Evolutionary conservation across 2,797 vertebrate species (phyloP).

Genomic region (Spheniscus humboldti): DNA sequence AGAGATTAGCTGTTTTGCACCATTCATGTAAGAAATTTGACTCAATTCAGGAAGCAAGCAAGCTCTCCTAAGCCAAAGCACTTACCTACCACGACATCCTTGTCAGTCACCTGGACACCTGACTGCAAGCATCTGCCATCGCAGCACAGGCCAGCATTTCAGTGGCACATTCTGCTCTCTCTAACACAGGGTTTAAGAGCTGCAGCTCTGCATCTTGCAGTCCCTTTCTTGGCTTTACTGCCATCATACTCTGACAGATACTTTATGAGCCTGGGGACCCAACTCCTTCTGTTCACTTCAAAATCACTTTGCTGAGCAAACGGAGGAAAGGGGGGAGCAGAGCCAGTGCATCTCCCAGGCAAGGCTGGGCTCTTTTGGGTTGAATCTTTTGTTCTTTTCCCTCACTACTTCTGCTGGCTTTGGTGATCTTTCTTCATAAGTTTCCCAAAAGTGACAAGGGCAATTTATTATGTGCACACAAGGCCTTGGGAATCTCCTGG

Average conservation of each 20-base stretch:
- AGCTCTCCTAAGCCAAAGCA: neutral
- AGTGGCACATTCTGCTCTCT: neutral
- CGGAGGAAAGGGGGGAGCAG: neutral
- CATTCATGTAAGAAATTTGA: neutral
- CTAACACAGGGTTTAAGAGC: neutral
- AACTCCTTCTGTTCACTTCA: neutral
- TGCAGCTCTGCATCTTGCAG: neutral
- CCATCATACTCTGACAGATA: neutral
- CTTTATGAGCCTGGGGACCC: neutral
- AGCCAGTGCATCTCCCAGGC: neutral
- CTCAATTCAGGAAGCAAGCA: neutral
- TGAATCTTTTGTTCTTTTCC: neutral
- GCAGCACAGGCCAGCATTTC: neutral
- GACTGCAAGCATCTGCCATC: fast-evolving
- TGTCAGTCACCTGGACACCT: neutral
- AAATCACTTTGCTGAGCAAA: conserved; percentile 1
- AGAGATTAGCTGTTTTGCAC: neutral
- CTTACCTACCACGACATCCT: fast-evolving
- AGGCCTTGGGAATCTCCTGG: conserved; percentile 47
- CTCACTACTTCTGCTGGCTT: neutral
- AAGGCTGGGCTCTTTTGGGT: neutral
- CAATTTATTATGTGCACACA: conserved; percentile 10
- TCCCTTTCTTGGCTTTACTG: neutral
- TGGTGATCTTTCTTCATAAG: conserved; percentile 22
- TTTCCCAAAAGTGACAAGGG: conserved; percentile 30